Conservation (phyloP, 1,140 invertebrate species). For the Bombus huntii region DNA sequence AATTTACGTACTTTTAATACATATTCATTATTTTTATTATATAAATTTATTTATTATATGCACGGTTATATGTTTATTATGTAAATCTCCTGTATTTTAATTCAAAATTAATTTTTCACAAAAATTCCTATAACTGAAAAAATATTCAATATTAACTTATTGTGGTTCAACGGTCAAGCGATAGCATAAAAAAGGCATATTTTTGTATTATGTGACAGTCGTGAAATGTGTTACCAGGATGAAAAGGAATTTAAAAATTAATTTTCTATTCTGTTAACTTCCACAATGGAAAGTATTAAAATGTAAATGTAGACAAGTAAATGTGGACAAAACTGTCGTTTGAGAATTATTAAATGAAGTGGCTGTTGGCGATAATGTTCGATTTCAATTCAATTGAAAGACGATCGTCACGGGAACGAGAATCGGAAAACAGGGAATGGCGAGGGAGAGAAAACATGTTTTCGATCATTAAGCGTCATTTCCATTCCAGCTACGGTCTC, state of each 20-base stretch:
- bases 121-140: no score
- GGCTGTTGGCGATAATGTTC: background rate
- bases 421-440: slow-evolving; percentile 8
- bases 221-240: background rate
- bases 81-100: no score
- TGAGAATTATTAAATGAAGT: background rate
- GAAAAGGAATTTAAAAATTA: background rate
- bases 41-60: no score
- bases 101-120: no score
- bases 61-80: no score
- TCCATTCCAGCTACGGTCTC: slow-evolving; percentile 49
- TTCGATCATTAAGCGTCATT: slow-evolving; percentile 59
- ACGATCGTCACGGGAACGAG: slow-evolving; percentile 26
- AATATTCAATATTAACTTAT: no score
- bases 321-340: background rate
- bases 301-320: background rate
- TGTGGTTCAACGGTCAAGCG: background rate
- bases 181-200: background rate
- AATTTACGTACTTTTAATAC: no score
- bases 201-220: background rate
- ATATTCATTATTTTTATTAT: background rate
- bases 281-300: no score
- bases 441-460: slow-evolving; percentile 46
- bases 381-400: slow-evolving; percentile 2
- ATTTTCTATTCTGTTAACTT: background rate